phyloP scores from a whole-genome alignment of 2,888 invertebrate species.

The Frankliniella intonsa region DNA sequence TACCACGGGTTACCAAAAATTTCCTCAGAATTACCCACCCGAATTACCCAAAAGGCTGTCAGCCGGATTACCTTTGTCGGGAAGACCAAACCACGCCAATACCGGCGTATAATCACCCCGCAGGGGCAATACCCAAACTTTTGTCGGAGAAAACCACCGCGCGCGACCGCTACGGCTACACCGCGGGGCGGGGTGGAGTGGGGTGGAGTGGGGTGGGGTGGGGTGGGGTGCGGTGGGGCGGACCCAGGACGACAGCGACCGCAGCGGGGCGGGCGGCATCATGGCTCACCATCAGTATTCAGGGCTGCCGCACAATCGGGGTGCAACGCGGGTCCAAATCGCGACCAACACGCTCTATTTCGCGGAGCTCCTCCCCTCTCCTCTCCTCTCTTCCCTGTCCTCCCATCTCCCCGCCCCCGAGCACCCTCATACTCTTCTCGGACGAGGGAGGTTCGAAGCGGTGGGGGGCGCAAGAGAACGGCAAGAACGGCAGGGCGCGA shows the following conservation, averaged over 20 bases:
- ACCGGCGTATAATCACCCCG: too few species aligned
- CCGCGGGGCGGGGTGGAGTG: not conserved
- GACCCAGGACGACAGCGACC: not conserved
- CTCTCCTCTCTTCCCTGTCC: not conserved
- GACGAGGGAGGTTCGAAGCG: not conserved
- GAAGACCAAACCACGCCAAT: too few species aligned
- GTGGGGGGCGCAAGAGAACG: not conserved
- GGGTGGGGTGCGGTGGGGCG: not conserved
- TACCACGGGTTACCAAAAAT: too few species aligned
- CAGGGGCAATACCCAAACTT: too few species aligned
- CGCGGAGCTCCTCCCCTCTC: not conserved
- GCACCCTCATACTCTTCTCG: not conserved
- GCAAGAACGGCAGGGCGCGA: too few species aligned
- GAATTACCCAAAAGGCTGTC: too few species aligned
- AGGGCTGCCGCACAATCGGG: constrained; percentile 7
- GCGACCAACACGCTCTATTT: constrained; percentile 14
- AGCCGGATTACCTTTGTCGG: too few species aligned
- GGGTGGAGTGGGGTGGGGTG: not conserved
- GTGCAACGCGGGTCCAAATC: not conserved
- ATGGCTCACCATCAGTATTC: not conserved
- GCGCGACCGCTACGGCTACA: not conserved
- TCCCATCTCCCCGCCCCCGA: not conserved
- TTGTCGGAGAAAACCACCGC: too few species aligned
- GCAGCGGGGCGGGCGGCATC: not conserved
- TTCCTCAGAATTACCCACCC: too few species aligned